These are phyloP conservation scores for Lophochroa leadbeateri DNA, from an alignment of 2,113 vertebrate genomes.

Conservation along the genomic window DNA sequence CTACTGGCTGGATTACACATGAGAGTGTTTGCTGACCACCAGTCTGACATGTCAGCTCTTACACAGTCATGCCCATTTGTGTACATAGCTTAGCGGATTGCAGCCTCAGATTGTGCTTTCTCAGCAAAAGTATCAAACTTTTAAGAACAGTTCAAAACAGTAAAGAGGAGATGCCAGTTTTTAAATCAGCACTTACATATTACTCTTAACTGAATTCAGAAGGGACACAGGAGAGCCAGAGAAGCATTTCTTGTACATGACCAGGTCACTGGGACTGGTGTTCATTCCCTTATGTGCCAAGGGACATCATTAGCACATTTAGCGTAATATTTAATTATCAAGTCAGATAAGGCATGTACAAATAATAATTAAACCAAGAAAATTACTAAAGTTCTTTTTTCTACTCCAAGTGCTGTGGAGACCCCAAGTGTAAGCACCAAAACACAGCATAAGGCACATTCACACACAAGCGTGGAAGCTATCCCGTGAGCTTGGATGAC, in stretches of 20 bases:
- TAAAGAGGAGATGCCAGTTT: background rate
- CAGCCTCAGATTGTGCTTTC: background rate
- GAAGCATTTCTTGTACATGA: background rate
- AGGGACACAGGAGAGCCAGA: background rate
- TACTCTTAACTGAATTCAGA: background rate
- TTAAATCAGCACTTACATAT: background rate
- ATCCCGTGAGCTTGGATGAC: accelerated
- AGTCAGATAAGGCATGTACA: background rate
- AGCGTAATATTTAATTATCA: background rate
- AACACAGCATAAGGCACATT: background rate
- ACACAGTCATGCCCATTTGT: background rate
- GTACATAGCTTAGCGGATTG: accelerated
- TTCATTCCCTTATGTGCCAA: background rate
- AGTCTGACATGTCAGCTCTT: background rate
- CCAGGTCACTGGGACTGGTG: background rate
- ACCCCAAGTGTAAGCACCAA: background rate
- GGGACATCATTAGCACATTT: background rate
- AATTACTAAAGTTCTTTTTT: background rate
- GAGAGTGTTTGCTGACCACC: background rate
- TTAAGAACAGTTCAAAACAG: background rate
- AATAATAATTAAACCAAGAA: background rate
- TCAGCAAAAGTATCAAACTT: background rate
- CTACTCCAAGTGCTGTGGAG: background rate
- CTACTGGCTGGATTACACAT: background rate
- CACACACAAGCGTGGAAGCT: background rate